Conservation (phyloP, 2,888 invertebrate genomes). For the Tetrapedia diversipes region DNA sequence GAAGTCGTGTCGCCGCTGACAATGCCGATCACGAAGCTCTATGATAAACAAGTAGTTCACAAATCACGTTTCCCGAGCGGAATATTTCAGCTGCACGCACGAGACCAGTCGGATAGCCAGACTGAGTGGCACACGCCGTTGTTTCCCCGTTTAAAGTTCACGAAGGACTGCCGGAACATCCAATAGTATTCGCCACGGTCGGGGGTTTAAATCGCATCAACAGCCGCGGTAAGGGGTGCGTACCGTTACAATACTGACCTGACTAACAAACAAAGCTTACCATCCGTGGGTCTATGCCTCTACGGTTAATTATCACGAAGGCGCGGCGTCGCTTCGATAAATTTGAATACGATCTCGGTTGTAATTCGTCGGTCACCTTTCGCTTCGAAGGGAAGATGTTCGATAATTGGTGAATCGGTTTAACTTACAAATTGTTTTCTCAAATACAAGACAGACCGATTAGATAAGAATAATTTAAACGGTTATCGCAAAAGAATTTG, state of each 20-base stretch:
- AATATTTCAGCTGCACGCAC: constrained; percentile 20
- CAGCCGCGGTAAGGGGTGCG: constrained; percentile 19
- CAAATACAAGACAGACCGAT: background rate
- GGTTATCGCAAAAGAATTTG: background rate
- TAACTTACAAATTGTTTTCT: background rate
- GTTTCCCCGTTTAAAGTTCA: constrained; percentile 17
- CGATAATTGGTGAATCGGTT: background rate
- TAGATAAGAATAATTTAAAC: background rate
- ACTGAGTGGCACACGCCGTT: constrained; percentile 18
- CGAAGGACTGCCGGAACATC: constrained; percentile 5
- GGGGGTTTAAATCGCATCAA: background rate
- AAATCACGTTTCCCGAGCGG: constrained; percentile 25
- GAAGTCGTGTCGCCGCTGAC: constrained; percentile 16
- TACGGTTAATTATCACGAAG: constrained; percentile 20
- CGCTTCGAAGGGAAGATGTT: background rate
- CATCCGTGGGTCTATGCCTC: background rate
- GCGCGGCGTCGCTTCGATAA: background rate
- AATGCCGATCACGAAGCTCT: constrained; percentile 44
- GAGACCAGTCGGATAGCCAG: background rate
- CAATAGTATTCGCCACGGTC: background rate
- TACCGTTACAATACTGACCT: constrained; percentile 52
- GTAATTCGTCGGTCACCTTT: background rate
- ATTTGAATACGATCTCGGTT: background rate
- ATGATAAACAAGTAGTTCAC: constrained; percentile 13
- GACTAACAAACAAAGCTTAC: constrained; percentile 28